Evolutionary conservation across 2,888 invertebrate genomes (phyloP).

Genomic region (Leptinotarsa peninsularis): DNA sequence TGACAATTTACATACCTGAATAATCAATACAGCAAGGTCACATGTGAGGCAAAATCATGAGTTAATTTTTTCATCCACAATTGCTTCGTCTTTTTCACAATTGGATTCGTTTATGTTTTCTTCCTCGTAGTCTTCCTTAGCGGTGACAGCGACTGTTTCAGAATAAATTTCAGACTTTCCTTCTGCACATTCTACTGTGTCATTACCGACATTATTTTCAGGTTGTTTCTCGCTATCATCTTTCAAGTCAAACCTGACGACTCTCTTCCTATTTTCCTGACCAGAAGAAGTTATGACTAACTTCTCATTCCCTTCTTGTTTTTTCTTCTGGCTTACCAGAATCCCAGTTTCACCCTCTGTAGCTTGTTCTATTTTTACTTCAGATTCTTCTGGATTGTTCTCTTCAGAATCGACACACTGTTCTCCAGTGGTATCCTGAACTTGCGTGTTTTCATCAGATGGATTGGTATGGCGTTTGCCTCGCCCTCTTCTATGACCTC

Average conservation of each 20-base stretch:
- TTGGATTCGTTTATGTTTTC: background rate
- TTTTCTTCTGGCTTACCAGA: background rate
- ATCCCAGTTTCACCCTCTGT: slow-evolving; percentile 11
- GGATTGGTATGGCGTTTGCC: slow-evolving; percentile 22
- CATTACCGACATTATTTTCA: background rate
- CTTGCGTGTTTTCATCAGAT: slow-evolving; percentile 16
- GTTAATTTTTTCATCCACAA: background rate
- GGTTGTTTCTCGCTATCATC: slow-evolving; percentile 8
- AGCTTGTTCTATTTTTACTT: slow-evolving; percentile 21
- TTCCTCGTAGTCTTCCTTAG: background rate
- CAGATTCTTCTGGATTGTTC: slow-evolving; percentile 1
- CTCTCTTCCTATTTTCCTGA: slow-evolving; percentile 36
- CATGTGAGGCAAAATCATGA: background rate
- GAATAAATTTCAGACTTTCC: background rate
- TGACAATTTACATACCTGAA: no score
- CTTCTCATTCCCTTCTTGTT: slow-evolving; percentile 32
- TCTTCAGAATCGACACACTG: slow-evolving; percentile 8
- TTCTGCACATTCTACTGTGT: background rate
- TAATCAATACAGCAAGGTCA: no score
- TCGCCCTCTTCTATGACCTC: slow-evolving; percentile 24
- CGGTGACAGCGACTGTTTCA: background rate
- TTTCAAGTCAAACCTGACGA: slow-evolving; percentile 37
- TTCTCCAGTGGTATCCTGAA: slow-evolving; percentile 14
- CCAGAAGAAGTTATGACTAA: slow-evolving; percentile 39
- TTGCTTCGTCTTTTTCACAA: background rate